A percentile compares a stretch with the other conserved stretches of the same genome.
phyloP scores from a whole-genome alignment of 2,888 invertebrate genomes.

The Aricia artaxerxes region DNA sequence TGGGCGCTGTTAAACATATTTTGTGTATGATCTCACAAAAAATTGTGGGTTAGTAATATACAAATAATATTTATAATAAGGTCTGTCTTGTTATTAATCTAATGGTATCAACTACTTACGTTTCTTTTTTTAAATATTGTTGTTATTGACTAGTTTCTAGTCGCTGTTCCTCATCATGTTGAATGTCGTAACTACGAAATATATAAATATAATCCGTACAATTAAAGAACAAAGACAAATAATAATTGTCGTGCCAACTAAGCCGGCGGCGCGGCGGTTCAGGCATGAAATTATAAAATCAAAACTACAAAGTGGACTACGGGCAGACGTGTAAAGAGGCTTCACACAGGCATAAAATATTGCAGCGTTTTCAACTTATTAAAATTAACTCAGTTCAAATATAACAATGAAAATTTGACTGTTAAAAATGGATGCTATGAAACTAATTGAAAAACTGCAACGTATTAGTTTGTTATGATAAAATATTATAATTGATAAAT shows the following conservation, averaged over 20 bases:
- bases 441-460: too few relatives aligned
- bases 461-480: too few relatives aligned
- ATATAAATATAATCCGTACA: neutral
- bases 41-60: too few relatives aligned
- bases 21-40: too few relatives aligned
- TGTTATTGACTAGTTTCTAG: too few relatives aligned
- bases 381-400: too few relatives aligned
- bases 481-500: too few relatives aligned
- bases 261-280: neutral
- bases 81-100: too few relatives aligned
- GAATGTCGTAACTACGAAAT: neutral
- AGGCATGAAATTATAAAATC: slow-evolving; percentile 31
- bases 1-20: too few relatives aligned
- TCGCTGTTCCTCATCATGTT: neutral
- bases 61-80: too few relatives aligned
- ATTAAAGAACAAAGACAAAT: slow-evolving; percentile 24
- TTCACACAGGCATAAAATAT: neutral
- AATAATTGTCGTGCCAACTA: neutral
- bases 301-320: slow-evolving; percentile 31
- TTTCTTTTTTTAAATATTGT: too few relatives aligned
- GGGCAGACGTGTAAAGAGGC: neutral
- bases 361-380: neutral
- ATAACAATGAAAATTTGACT: neutral
- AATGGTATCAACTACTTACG: too few relatives aligned
- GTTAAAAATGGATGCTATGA: neutral